A percentile compares a stretch with the other conserved stretches of the same genome.
phyloP scores from a whole-genome alignment of 2,888 invertebrate genomes.

The Andrena minutula region DNA sequence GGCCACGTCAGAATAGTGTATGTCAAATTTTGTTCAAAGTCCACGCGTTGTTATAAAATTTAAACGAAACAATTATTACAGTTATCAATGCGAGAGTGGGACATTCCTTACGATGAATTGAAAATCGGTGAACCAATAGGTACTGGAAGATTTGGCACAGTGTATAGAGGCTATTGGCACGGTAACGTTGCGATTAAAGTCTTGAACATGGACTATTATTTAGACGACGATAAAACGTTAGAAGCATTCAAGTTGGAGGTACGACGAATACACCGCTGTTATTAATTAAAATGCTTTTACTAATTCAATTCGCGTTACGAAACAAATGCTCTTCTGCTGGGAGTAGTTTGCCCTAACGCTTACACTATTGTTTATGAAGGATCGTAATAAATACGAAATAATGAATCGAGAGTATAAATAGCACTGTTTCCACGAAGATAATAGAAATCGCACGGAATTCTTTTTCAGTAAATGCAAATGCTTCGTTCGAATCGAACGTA shows the following conservation, averaged over 20 bases:
- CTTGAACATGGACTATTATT: slow-evolving; percentile 95
- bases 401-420: slow-evolving; percentile 4
- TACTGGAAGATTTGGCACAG: slow-evolving; percentile 96
- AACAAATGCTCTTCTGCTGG: neutral
- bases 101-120: slow-evolving; percentile 98
- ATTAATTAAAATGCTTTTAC: slow-evolving; percentile 11
- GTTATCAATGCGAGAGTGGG: slow-evolving; percentile 97
- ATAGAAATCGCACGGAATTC: too few relatives aligned
- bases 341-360: slow-evolving; percentile 22
- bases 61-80: slow-evolving; percentile 71
- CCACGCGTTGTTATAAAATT: slow-evolving; percentile 71
- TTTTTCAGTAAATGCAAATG: too few relatives aligned
- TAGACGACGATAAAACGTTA: slow-evolving; percentile 93
- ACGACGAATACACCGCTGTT: slow-evolving; percentile 37
- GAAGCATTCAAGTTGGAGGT: slow-evolving; percentile 98
- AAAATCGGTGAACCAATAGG: slow-evolving; percentile 95
- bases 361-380: slow-evolving; percentile 1
- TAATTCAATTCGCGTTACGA: slow-evolving; percentile 17
- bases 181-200: slow-evolving; percentile 99
- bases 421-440: too few relatives aligned
- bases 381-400: neutral
- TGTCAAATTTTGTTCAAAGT: slow-evolving; percentile 79
- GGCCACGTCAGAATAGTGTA: slow-evolving; percentile 94
- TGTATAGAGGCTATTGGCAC: slow-evolving; percentile 98
- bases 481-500: slow-evolving; percentile 10